These are phyloP conservation scores for Eulacestoma nigropectus DNA, from an alignment of 2,113 vertebrate species.

Conservation along the genomic window DNA sequence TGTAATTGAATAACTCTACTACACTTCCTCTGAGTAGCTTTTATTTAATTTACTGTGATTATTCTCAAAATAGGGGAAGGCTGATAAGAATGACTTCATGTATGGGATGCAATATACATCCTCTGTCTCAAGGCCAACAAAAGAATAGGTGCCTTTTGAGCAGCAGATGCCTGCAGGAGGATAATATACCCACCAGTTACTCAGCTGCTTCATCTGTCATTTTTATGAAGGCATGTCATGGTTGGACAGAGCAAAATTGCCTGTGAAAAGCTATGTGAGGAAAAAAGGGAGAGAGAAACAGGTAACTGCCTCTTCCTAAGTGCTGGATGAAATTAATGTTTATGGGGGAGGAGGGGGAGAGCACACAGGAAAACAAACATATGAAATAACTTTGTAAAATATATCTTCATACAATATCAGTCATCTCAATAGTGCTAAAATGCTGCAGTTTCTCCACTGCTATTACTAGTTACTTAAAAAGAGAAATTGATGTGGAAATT, in stretches of 20 bases:
- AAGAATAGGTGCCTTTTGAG: constrained; percentile 32
- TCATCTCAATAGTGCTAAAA: not conserved
- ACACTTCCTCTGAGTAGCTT: not conserved
- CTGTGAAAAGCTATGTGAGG: constrained; percentile 41
- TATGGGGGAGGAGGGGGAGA: not conserved
- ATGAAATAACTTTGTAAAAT: constrained; percentile 4
- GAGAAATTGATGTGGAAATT: constrained; percentile 51
- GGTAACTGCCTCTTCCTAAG: constrained; percentile 12
- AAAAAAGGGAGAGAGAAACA: not conserved
- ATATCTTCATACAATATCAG: not conserved
- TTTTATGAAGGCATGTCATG: constrained; percentile 53
- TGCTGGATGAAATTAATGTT: constrained; percentile 33
- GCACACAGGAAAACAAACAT: constrained; percentile 2
- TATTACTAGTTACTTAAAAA: constrained; percentile 1
- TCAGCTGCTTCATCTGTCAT: constrained; percentile 53
- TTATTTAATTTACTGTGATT: not conserved
- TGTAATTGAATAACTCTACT: not conserved
- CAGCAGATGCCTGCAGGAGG: constrained; percentile 30
- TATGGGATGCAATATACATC: not conserved
- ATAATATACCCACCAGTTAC: constrained; percentile 47
- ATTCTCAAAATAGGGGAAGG: not conserved
- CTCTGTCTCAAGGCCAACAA: constrained; percentile 5
- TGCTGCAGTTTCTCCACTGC: not conserved
- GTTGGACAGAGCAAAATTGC: constrained; percentile 51
- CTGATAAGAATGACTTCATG: not conserved